Percentiles rank a stretch among this genome's conserved stretches.
Evolutionary conservation across 1,140 invertebrate species (phyloP).

Genomic region (Caerostris darwini): DNA sequence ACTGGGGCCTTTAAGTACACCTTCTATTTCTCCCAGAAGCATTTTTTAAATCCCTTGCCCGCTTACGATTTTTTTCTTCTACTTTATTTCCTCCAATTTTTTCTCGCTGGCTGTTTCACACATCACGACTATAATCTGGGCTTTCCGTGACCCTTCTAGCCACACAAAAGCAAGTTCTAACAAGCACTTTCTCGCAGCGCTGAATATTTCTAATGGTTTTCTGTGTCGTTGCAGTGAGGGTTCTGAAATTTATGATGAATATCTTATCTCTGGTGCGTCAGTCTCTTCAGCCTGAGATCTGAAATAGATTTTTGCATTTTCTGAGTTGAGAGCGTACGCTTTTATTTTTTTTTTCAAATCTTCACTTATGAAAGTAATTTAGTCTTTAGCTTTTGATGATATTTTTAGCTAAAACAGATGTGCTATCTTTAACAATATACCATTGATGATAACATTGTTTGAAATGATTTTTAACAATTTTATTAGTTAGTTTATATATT

Average conservation of each 20-base stretch:
- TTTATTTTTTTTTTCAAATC: too few relatives aligned
- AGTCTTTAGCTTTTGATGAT: too few relatives aligned
- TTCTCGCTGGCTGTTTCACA: neutral
- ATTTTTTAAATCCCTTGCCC: neutral
- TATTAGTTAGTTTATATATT: too few relatives aligned
- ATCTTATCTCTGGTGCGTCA: neutral
- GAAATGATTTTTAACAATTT: too few relatives aligned
- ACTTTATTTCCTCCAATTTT: neutral
- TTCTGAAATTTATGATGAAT: slow-evolving; percentile 26
- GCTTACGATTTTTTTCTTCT: neutral
- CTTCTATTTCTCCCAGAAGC: slow-evolving; percentile 5
- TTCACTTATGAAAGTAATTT: too few relatives aligned
- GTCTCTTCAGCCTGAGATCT: neutral
- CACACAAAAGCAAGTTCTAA: neutral
- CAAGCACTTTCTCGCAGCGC: slow-evolving; percentile 1
- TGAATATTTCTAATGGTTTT: slow-evolving; percentile 19
- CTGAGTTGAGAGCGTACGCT: too few relatives aligned
- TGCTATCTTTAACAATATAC: too few relatives aligned
- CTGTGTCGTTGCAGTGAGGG: slow-evolving; percentile 2
- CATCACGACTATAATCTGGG: neutral
- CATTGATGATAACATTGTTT: too few relatives aligned
- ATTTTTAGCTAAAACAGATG: too few relatives aligned
- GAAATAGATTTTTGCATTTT: too few relatives aligned
- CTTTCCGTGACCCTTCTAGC: slow-evolving; percentile 21
- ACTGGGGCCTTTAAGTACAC: slow-evolving; percentile 1